Evolutionary conservation across 2,113 vertebrate genomes (phyloP).

Genomic region (Oryzias woworae): DNA sequence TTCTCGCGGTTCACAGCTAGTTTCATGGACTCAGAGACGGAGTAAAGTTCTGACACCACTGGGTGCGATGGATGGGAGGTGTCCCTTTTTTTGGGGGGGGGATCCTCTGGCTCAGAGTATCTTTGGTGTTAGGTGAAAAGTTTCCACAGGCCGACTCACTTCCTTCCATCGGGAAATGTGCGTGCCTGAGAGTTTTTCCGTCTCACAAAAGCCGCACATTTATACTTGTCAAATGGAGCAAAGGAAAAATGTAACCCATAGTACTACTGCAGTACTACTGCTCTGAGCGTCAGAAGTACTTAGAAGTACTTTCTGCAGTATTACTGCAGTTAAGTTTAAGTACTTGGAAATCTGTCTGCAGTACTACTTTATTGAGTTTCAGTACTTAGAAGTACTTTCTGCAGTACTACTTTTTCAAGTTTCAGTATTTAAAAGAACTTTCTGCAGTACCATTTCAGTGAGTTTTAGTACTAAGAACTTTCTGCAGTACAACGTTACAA

Average conservation of each 20-base stretch:
- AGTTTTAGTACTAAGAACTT: background rate
- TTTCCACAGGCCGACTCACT: conserved; percentile 4
- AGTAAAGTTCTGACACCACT: too few relatives aligned
- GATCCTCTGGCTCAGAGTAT: too few relatives aligned
- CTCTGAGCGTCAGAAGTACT: too few relatives aligned
- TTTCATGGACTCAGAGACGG: background rate
- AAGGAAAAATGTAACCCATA: background rate
- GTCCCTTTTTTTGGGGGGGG: too few relatives aligned
- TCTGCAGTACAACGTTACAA: too few relatives aligned
- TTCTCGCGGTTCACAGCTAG: conserved; percentile 2
- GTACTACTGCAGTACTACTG: too few relatives aligned
- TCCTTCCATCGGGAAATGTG: conserved; percentile 9
- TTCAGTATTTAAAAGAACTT: background rate
- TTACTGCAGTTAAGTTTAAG: too few relatives aligned
- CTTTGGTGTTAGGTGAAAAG: background rate
- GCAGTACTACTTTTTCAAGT: too few relatives aligned
- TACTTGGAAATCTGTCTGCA: background rate
- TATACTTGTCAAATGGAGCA: background rate
- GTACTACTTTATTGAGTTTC: too few relatives aligned
- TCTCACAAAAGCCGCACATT: background rate
- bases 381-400: background rate
- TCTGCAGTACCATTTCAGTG: background rate
- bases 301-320: too few relatives aligned
- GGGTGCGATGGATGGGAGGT: too few relatives aligned
- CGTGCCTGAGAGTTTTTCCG: conserved; percentile 2